phyloP scores from a whole-genome alignment of 1,140 invertebrate genomes.

The Centruroides vittatus region DNA sequence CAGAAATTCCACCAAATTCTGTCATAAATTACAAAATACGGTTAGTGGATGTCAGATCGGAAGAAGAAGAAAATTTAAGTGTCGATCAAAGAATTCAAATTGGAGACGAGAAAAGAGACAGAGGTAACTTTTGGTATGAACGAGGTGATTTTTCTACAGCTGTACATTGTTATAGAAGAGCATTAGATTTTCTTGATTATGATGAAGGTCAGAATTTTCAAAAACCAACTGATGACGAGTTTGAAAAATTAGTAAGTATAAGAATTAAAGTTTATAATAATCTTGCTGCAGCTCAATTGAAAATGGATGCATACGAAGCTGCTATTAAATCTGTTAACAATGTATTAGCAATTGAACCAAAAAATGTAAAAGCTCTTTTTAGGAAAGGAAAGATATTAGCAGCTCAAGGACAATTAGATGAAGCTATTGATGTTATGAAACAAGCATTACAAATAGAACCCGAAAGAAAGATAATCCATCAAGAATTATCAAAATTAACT shows the following conservation, averaged over 20 bases:
- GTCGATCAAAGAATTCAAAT: constrained; percentile 2
- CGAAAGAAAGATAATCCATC: constrained; percentile 19
- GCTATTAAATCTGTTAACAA: constrained; percentile 62
- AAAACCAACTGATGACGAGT: constrained; percentile 17
- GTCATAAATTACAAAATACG: constrained; percentile 48
- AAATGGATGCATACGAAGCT: constrained; percentile 59
- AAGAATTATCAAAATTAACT: constrained; percentile 10
- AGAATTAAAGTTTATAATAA: constrained; percentile 73
- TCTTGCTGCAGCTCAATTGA: constrained; percentile 74
- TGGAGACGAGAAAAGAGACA: constrained; percentile 60
- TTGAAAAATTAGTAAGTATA: constrained; percentile 48
- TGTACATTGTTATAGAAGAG: constrained; percentile 60
- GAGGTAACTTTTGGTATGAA: constrained; percentile 77
- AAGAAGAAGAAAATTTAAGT: constrained; percentile 43
- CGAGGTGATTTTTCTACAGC: constrained; percentile 58
- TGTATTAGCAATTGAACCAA: constrained; percentile 63
- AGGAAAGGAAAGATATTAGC: constrained; percentile 60
- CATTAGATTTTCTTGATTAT: too few relatives aligned
- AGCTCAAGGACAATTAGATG: constrained; percentile 41
- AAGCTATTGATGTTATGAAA: constrained; percentile 41
- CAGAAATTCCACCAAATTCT: constrained; percentile 46
- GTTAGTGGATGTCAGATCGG: constrained; percentile 44
- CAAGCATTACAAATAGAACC: constrained; percentile 36
- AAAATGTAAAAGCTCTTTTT: constrained; percentile 78
- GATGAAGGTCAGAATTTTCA: too few relatives aligned